These are phyloP conservation scores for Brienomyrus brachyistius DNA, from an alignment of 2,113 vertebrate genomes.

Conservation along the genomic window DNA sequence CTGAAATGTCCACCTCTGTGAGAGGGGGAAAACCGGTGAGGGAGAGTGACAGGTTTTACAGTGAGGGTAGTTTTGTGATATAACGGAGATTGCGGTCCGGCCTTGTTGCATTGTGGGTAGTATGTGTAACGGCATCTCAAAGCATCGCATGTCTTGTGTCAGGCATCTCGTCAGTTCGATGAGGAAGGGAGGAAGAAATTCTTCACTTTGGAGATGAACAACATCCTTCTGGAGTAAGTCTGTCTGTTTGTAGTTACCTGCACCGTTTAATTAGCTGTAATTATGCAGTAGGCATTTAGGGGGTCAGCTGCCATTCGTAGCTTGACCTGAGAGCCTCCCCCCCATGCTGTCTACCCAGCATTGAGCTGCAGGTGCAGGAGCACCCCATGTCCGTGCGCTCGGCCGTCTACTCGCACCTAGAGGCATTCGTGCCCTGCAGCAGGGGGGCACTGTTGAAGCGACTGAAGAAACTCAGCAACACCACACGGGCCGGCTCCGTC, in stretches of 20 bases:
- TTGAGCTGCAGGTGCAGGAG: constrained; percentile 79
- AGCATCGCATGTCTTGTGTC: constrained; percentile 31
- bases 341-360: constrained; percentile 51
- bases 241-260: constrained; percentile 4
- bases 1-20: no score
- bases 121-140: not conserved
- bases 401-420: constrained; percentile 72
- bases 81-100: not conserved
- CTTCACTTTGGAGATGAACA: constrained; percentile 85
- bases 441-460: constrained; percentile 77
- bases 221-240: constrained; percentile 85
- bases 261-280: not conserved
- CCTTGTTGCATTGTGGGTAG: not conserved
- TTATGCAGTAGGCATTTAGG: not conserved
- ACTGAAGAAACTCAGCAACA: constrained; percentile 76
- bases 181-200: constrained; percentile 86
- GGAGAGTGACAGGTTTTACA: no score
- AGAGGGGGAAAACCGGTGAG: no score
- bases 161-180: constrained; percentile 83
- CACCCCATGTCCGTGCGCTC: constrained; percentile 60
- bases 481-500: constrained; percentile 67
- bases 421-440: constrained; percentile 79
- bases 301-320: not conserved
- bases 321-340: not conserved
- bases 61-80: not conserved